Percentiles rank a stretch among this genome's conserved stretches.
These are phyloP conservation scores for Lycopodina hypogea DNA, from an alignment of 37 sponge, comb jelly and placozoan genomes.

Conservation along the genomic window DNA sequence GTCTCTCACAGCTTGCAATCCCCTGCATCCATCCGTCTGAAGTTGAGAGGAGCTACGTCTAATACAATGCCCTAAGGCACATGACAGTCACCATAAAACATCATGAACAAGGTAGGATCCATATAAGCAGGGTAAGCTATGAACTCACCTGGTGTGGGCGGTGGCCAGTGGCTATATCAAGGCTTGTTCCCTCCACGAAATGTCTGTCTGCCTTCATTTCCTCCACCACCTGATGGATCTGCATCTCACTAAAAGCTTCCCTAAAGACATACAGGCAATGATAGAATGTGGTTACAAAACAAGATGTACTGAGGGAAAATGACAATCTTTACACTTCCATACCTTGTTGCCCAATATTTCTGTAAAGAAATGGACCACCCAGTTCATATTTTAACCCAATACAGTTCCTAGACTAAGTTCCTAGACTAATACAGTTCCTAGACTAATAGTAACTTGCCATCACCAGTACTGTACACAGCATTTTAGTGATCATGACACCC, in stretches of 20 bases:
- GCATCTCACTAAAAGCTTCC: conserved; percentile 3
- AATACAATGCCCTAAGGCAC: conserved; percentile 57
- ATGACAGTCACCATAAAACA: neutral
- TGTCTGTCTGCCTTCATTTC: conserved; percentile 20
- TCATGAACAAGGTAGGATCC: neutral
- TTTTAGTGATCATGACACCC: too few relatives aligned
- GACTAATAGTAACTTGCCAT: too few relatives aligned
- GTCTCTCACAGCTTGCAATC: conserved; percentile 28
- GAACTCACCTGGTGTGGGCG: conserved; percentile 64
- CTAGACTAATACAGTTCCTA: too few relatives aligned
- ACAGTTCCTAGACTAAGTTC: too few relatives aligned
- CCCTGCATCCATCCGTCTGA: conserved; percentile 21
- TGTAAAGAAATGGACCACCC: too few relatives aligned
- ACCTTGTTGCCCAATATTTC: too few relatives aligned
- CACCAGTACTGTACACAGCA: too few relatives aligned
- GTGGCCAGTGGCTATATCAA: conserved; percentile 48
- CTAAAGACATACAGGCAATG: too few relatives aligned
- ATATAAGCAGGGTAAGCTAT: neutral
- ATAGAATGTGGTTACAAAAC: neutral
- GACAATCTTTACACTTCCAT: too few relatives aligned
- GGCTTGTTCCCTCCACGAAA: conserved; percentile 18
- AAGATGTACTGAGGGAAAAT: too few relatives aligned
- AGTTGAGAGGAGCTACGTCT: conserved; percentile 64
- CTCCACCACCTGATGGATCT: conserved; percentile 20
- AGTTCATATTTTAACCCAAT: too few relatives aligned